phyloP scores from a whole-genome alignment of 2,113 vertebrate species.

The Brachypteracias leptosomus region DNA sequence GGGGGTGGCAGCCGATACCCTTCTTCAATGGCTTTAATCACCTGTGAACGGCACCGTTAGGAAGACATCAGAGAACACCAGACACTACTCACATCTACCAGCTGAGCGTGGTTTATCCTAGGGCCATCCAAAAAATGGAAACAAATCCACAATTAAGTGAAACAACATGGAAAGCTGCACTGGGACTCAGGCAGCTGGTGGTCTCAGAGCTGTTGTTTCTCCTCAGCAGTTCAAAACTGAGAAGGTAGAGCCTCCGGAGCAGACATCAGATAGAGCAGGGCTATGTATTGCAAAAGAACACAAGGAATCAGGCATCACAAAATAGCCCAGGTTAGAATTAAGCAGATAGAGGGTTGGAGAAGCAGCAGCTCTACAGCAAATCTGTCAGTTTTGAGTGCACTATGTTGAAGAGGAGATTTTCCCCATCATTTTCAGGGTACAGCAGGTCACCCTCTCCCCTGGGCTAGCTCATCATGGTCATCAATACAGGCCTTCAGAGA shows the following conservation, averaged over 20 bases:
- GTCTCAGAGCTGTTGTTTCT: not conserved
- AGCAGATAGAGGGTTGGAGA: not conserved
- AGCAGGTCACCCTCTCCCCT: not conserved
- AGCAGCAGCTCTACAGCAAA: not conserved
- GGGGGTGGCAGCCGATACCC: conserved; percentile 95
- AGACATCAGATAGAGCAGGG: not conserved
- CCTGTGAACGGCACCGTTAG: conserved; percentile 72
- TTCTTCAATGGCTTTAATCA: conserved; percentile 98
- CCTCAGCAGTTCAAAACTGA: not conserved
- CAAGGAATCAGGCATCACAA: not conserved
- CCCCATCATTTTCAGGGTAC: not conserved
- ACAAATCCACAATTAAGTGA: not conserved
- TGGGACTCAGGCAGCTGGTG: not conserved
- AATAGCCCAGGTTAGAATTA: not conserved
- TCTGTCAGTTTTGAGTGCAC: not conserved
- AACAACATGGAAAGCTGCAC: not conserved
- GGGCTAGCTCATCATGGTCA: not conserved
- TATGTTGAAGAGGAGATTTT: not conserved
- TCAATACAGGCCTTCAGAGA: not conserved
- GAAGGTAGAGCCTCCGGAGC: not conserved
- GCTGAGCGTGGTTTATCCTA: not conserved
- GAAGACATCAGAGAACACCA: not conserved
- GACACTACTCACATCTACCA: not conserved
- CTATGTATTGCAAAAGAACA: not conserved
- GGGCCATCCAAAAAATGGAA: not conserved